phyloP scores from a whole-genome alignment of 35 echinoderm and acorn worm species.

The Ophioderma brevispina region DNA sequence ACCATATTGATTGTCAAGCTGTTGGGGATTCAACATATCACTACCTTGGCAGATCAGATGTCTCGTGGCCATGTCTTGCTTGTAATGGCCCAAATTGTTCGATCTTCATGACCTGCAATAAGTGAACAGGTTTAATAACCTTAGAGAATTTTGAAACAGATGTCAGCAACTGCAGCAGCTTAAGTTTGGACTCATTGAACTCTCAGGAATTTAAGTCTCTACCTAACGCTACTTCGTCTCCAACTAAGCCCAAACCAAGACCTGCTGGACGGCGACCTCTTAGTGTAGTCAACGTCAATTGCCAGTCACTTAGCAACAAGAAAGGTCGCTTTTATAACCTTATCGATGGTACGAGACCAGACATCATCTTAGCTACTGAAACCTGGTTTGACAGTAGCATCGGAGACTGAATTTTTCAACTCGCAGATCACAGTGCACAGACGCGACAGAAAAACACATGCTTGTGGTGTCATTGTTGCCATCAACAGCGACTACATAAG shows the following conservation, averaged over 20 bases:
- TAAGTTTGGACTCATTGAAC: not conserved
- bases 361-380: constrained; percentile 69
- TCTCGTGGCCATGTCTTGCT: constrained; percentile 46
- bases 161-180: not conserved
- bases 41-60: constrained; percentile 23
- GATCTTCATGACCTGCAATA: constrained; percentile 34
- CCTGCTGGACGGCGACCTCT: constrained; percentile 27
- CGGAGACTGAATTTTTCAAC: constrained; percentile 54
- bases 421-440: constrained; percentile 41
- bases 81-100: constrained; percentile 64
- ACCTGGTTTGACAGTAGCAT: constrained; percentile 62
- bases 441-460: constrained; percentile 31
- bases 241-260: constrained; percentile 45
- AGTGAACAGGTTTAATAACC: not conserved
- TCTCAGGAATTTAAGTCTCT: not conserved
- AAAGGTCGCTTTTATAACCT: constrained; percentile 53
- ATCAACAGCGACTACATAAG: constrained; percentile 24
- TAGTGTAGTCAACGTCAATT: constrained; percentile 58
- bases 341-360: constrained; percentile 68
- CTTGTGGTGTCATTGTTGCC: constrained; percentile 54
- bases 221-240: constrained; percentile 49
- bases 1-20: constrained; percentile 62
- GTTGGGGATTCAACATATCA: constrained; percentile 47
- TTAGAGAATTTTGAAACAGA: not conserved
- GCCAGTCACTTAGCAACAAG: constrained; percentile 55